Evolutionary conservation across 2,113 vertebrate genomes (phyloP).

Genomic region (Platysternon megacephalum): DNA sequence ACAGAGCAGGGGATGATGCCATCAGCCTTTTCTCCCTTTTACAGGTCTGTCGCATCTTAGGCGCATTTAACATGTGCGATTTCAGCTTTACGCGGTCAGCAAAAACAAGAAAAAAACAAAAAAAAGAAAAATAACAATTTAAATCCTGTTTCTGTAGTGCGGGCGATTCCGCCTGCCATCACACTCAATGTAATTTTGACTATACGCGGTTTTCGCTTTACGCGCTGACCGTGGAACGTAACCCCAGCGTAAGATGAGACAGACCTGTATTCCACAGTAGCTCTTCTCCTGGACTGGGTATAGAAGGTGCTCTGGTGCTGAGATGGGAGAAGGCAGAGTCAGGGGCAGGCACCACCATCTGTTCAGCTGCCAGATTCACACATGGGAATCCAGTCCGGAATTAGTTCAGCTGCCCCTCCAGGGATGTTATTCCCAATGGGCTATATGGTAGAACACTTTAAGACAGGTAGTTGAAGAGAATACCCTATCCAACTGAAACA

Average conservation of each 20-base stretch:
- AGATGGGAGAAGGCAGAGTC: background rate
- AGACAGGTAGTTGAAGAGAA: background rate
- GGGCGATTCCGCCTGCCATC: too few species aligned
- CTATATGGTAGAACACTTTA: background rate
- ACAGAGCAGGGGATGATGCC: rapidly evolving
- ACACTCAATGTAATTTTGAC: too few species aligned
- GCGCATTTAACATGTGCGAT: too few species aligned
- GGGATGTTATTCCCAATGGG: background rate
- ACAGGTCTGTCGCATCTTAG: too few species aligned
- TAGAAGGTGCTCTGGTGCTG: rapidly evolving
- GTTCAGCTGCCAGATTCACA: background rate
- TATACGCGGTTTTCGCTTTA: too few species aligned
- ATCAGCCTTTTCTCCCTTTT: rapidly evolving
- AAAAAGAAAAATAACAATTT: too few species aligned
- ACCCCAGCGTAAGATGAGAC: too few species aligned
- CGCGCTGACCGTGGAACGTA: too few species aligned
- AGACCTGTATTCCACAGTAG: too few species aligned
- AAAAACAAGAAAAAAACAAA: too few species aligned
- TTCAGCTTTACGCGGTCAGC: too few species aligned
- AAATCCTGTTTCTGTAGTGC: too few species aligned
- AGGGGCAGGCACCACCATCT: background rate
- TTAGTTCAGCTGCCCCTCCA: background rate
- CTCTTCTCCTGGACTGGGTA: background rate
- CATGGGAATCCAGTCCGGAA: background rate
- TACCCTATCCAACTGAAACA: background rate